phyloP scores from a whole-genome alignment of 2,888 invertebrate species.

The Leucania comma region DNA sequence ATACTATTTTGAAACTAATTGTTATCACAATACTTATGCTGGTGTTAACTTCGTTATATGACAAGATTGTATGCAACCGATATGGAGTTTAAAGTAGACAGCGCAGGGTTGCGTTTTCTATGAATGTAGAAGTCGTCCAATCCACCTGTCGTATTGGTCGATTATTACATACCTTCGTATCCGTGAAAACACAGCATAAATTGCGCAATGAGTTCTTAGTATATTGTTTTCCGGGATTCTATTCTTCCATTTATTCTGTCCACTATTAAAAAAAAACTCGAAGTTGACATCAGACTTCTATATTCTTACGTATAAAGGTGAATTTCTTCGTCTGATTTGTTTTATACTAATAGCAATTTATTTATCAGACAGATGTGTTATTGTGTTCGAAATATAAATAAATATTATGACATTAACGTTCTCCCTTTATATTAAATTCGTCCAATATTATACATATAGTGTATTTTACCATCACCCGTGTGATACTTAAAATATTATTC shows the following conservation, averaged over 20 bases:
- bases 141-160: no score
- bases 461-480: constrained; percentile 55
- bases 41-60: constrained; percentile 12
- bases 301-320: constrained; percentile 21
- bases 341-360: constrained; percentile 33
- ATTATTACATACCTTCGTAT: neutral
- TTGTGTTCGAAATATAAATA: constrained; percentile 37
- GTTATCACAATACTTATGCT: constrained; percentile 26
- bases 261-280: neutral
- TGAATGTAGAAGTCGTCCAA: neutral
- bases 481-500: constrained; percentile 63
- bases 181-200: neutral
- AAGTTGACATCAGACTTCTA: constrained; percentile 24
- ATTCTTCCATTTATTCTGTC: constrained; percentile 2
- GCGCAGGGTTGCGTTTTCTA: neutral
- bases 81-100: neutral
- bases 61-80: neutral
- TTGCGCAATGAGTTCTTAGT: neutral
- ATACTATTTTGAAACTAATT: constrained; percentile 14
- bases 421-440: constrained; percentile 43
- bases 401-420: constrained; percentile 25
- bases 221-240: neutral
- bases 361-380: constrained; percentile 38
- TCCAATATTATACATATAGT: constrained; percentile 56
- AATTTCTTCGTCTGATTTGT: constrained; percentile 32